Evolutionary conservation across 30 jellyfish, hydroid and myxozoan species (phyloP).

Genomic region (Aurelia aurita complex sp. Pacific): DNA sequence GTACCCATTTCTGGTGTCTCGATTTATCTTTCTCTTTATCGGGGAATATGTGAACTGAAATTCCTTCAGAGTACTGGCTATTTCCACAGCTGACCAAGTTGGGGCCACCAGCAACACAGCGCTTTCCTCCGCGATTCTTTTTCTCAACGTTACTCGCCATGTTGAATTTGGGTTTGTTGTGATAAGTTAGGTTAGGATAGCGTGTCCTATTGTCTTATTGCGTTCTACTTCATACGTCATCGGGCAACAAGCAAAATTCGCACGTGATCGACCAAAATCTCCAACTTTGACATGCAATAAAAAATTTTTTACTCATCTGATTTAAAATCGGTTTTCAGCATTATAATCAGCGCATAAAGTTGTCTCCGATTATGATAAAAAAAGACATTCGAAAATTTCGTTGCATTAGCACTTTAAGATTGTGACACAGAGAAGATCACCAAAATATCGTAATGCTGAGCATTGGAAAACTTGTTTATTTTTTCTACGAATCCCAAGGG

Average conservation of each 20-base stretch:
- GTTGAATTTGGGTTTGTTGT: neutral
- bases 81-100: slow-evolving; percentile 40
- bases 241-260: slow-evolving; percentile 16
- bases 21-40: slow-evolving; percentile 20
- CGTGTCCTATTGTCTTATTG: neutral
- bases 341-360: slow-evolving; percentile 4
- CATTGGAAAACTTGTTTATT: too few relatives aligned
- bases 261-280: slow-evolving; percentile 24
- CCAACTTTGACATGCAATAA: slow-evolving; percentile 26
- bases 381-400: slow-evolving; percentile 8
- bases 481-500: too few relatives aligned
- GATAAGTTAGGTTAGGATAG: slow-evolving; percentile 16
- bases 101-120: slow-evolving; percentile 72
- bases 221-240: slow-evolving; percentile 27
- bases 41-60: slow-evolving; percentile 45
- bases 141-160: slow-evolving; percentile 29
- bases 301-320: neutral
- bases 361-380: slow-evolving; percentile 11
- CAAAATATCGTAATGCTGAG: too few relatives aligned
- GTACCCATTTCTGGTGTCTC: slow-evolving; percentile 39
- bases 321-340: slow-evolving; percentile 13
- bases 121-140: slow-evolving; percentile 39
- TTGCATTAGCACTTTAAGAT: slow-evolving; percentile 16
- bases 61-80: slow-evolving; percentile 37
- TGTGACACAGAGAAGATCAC: too few relatives aligned